Conservation (phyloP, 2,888 invertebrate genomes). For the Electrophaes corylata region DNA sequence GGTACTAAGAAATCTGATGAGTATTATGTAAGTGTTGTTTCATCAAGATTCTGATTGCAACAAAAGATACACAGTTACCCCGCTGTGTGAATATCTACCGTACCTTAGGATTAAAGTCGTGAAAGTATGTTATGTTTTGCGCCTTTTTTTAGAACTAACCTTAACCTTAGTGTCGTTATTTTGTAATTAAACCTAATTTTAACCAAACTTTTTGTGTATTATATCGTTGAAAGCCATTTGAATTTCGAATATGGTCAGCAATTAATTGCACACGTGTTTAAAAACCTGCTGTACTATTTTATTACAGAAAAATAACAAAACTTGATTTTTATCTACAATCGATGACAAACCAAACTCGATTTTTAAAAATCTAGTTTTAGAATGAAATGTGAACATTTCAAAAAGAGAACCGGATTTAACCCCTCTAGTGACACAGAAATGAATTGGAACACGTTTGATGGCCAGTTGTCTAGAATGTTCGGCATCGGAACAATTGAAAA, state of each 20-base stretch:
- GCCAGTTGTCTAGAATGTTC: slow-evolving; percentile 24
- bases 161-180: too few species aligned
- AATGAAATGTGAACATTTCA: slow-evolving; percentile 25
- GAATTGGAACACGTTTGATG: slow-evolving; percentile 29
- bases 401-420: slow-evolving; percentile 34
- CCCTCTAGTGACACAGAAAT: slow-evolving; percentile 20
- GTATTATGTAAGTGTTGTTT: too few species aligned
- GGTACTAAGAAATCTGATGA: too few species aligned
- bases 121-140: too few species aligned
- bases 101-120: too few species aligned
- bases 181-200: too few species aligned
- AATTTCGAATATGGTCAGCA: neutral
- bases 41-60: too few species aligned
- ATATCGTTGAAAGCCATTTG: too few species aligned
- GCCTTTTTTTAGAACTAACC: too few species aligned
- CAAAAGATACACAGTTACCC: too few species aligned
- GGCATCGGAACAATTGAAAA: slow-evolving; percentile 18
- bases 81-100: too few species aligned
- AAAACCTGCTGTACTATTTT: slow-evolving; percentile 13
- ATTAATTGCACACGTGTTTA: slow-evolving; percentile 22
- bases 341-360: slow-evolving; percentile 7
- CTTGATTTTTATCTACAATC: slow-evolving; percentile 1
- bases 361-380: slow-evolving; percentile 32
- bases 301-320: slow-evolving; percentile 4
- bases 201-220: too few species aligned